A percentile compares a stretch with the other conserved stretches of the same genome.
Conservation (phyloP, 2,888 invertebrate species). For the Urechis unicinctus region DNA sequence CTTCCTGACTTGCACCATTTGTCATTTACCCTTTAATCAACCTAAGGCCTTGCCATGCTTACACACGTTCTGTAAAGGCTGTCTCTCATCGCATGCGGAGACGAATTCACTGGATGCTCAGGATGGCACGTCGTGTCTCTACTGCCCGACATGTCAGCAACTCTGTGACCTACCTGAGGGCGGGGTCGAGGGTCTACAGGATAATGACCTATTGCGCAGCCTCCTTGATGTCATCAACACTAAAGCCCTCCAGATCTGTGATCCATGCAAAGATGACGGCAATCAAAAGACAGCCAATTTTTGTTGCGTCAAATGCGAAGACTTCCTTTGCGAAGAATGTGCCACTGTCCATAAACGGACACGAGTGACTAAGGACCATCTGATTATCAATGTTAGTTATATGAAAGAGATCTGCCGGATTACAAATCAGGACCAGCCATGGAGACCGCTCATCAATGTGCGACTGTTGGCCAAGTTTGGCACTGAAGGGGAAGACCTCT, state of each 20-base stretch:
- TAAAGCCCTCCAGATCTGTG: constrained; percentile 5
- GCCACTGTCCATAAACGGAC: constrained; percentile 11
- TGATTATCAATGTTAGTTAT: constrained; percentile 7
- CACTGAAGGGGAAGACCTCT: neutral
- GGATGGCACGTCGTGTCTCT: constrained; percentile 10
- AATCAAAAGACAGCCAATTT: constrained; percentile 3
- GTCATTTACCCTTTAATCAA: constrained; percentile 10
- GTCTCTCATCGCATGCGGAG: constrained; percentile 7
- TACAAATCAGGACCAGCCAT: neutral
- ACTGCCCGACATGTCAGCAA: constrained; percentile 15
- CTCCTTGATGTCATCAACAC: constrained; percentile 8
- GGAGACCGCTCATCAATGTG: constrained; percentile 1
- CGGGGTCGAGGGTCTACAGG: constrained; percentile 8
- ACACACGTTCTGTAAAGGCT: constrained; percentile 16
- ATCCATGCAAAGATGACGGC: constrained; percentile 8
- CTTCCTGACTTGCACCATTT: constrained; percentile 9
- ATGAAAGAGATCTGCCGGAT: constrained; percentile 7
- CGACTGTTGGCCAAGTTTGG: constrained; percentile 8
- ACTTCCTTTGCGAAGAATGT: constrained; percentile 17
- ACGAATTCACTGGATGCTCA: constrained; percentile 2
- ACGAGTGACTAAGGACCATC: constrained; percentile 10
- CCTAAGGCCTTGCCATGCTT: constrained; percentile 14
- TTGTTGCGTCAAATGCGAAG: constrained; percentile 17
- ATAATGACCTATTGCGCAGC: constrained; percentile 7
- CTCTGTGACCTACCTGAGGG: constrained; percentile 1